These are phyloP conservation scores for Drosophila pseudotalamancana DNA, from an alignment of 2,888 invertebrate species.

Conservation along the genomic window DNA sequence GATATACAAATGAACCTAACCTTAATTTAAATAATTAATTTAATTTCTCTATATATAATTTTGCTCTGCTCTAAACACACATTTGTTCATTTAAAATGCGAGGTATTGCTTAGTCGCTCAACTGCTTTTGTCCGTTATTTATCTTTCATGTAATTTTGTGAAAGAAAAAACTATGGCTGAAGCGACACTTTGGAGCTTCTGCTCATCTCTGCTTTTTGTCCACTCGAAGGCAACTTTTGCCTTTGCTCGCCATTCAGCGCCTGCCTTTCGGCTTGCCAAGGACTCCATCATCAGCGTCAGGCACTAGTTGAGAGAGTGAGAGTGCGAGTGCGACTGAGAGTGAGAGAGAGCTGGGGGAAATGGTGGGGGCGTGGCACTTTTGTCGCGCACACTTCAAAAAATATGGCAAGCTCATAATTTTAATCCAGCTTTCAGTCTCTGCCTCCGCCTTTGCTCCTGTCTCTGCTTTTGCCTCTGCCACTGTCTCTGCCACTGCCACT, in stretches of 20 bases:
- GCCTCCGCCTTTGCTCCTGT: background rate
- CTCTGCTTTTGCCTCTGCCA: background rate
- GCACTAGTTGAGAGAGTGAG: constrained; percentile 1
- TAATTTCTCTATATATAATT: background rate
- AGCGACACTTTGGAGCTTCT: constrained; percentile 39
- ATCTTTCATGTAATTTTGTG: constrained; percentile 39
- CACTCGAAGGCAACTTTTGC: constrained; percentile 41
- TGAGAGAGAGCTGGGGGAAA: too few relatives aligned
- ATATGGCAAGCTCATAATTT: constrained; percentile 79
- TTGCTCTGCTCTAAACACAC: background rate
- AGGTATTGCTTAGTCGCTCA: background rate
- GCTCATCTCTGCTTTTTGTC: constrained; percentile 42
- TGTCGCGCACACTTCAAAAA: constrained; percentile 65
- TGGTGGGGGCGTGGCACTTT: constrained; percentile 2
- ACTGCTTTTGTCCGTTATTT: constrained; percentile 5
- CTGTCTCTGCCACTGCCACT: constrained; percentile 22
- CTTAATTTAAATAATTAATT: too few relatives aligned
- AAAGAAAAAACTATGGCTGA: constrained; percentile 8
- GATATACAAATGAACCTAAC: too few relatives aligned
- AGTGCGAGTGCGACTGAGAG: too few relatives aligned
- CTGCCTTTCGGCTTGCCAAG: background rate
- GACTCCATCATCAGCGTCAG: constrained; percentile 50
- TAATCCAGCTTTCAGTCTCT: constrained; percentile 62
- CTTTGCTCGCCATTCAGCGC: constrained; percentile 3
- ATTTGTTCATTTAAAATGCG: background rate